Percentiles rank a stretch among this genome's conserved stretches.
Evolutionary conservation across 2,113 vertebrate genomes (phyloP).

Genomic region (Notiomystis cincta): DNA sequence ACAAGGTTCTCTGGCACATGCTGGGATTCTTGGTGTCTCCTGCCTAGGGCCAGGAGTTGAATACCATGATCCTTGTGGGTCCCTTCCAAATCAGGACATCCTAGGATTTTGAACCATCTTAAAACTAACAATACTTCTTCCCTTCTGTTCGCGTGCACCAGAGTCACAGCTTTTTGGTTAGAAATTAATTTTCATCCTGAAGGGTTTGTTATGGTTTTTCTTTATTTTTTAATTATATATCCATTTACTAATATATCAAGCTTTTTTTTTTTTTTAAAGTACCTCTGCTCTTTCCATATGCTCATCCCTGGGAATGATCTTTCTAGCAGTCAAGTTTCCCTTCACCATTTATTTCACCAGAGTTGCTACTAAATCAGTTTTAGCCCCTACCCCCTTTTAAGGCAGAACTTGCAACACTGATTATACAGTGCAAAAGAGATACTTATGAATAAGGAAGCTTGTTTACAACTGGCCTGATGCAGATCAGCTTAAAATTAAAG

Average conservation of each 20-base stretch:
- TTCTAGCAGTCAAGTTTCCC: not conserved
- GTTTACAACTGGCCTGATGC: not conserved
- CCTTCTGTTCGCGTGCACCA: not conserved
- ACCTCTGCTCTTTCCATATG: not conserved
- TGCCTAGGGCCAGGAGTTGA: not conserved
- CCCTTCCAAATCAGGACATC: not conserved
- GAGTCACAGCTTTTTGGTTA: not conserved
- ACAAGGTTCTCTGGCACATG: not conserved
- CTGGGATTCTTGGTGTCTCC: not conserved
- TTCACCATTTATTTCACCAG: not conserved
- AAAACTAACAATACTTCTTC: not conserved
- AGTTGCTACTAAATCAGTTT: not conserved
- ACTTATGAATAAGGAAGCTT: not conserved
- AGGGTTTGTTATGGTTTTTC: not conserved
- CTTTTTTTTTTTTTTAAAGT: not conserved
- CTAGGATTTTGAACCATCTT: not conserved
- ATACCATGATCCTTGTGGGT: accelerated
- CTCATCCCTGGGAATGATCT: not conserved
- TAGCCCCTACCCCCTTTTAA: not conserved
- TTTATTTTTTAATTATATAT: not conserved
- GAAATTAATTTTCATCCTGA: not conserved
- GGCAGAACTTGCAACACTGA: not conserved
- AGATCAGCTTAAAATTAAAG: not conserved
- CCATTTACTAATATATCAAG: not conserved
- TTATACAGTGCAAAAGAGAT: not conserved